phyloP scores from a whole-genome alignment of 2,797 vertebrate species.

The Acanthurus leucopareius region DNA sequence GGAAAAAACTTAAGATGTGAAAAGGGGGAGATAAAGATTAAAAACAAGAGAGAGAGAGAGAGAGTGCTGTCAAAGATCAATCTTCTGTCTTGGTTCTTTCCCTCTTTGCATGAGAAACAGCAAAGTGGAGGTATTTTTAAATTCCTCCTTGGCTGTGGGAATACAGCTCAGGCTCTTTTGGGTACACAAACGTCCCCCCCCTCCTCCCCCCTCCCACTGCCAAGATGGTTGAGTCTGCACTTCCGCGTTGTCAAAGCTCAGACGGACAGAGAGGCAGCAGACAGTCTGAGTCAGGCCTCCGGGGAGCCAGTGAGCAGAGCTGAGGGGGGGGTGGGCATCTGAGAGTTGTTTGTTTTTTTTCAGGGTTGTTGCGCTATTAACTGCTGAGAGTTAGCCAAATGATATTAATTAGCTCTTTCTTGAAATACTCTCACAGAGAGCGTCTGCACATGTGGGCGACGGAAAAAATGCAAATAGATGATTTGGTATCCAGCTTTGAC shows the following conservation, averaged over 20 bases:
- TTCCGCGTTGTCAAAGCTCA: slow-evolving; percentile 55
- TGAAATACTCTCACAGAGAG: slow-evolving; percentile 4
- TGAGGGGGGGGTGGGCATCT: slow-evolving; percentile 27
- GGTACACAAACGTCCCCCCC: slow-evolving; percentile 48
- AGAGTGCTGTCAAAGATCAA: slow-evolving; percentile 60
- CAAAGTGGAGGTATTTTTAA: slow-evolving; percentile 67
- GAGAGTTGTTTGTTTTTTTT: slow-evolving; percentile 25
- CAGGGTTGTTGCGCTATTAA: slow-evolving; percentile 3
- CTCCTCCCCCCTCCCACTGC: slow-evolving; percentile 9
- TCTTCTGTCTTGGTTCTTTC: slow-evolving; percentile 51
- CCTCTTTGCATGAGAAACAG: slow-evolving; percentile 63
- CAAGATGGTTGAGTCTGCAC: slow-evolving; percentile 68
- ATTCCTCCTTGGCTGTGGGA: slow-evolving; percentile 63
- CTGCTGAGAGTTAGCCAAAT: slow-evolving; percentile 26
- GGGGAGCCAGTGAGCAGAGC: slow-evolving; percentile 28
- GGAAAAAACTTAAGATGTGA: slow-evolving; percentile 18
- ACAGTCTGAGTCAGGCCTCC: slow-evolving; percentile 71
- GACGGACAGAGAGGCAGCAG: slow-evolving; percentile 64
- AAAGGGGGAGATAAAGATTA: slow-evolving; percentile 5
- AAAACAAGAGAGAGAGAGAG: slow-evolving; percentile 21
- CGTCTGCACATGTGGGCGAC: not conserved
- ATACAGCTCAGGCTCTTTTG: slow-evolving; percentile 56
- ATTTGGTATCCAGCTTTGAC: slow-evolving; percentile 1
- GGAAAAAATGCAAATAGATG: not conserved
- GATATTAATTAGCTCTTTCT: slow-evolving; percentile 15